Evolutionary conservation across 1,140 invertebrate species (phyloP), one percentile per base, ranked within the genome.

Genomic region (Scaptomyza montana): DNA sequence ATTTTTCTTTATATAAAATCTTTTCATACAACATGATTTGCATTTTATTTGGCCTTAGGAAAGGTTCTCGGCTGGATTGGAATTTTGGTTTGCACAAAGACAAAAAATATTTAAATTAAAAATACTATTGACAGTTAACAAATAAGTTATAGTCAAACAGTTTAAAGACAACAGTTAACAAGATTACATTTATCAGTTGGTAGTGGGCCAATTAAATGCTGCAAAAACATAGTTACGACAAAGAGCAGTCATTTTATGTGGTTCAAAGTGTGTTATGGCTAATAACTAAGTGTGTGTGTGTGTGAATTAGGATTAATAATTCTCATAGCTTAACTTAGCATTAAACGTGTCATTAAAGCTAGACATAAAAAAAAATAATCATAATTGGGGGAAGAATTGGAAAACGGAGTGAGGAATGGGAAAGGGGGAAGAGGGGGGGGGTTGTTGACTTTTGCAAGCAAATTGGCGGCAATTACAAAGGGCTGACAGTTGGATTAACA

Each of bases 281-380:
- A 64, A 25, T 2, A 12, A 54, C 53, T 56, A 63, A 53, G 7
- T 33, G 25, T 46, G 16, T 21, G 10, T 19, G 13, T 21, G 33
- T 46, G 54, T 69, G 61, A 61, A 73, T 82, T 86, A 86, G 87
- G 49, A 82, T 89, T 86, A 86, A 86, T 86, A 82, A 86, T 87
- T 86, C 82, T 82, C 84, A 82, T 82, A 89, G 76, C 79, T 82
- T 78, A 89, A 78, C 75, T 87, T 81, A 66, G 71, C 61, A 81
- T 79, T 75, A 66, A 65, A 75, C 49, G 65, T 45, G 53, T 71
- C 67, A 78, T 85, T 85, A 87, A 81, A 87, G 63, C 81, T 85
- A 85, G 63, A 72, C 70, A 68, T 85, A 87, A 56, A 87, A 86
- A 62, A 74, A 73, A 66, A 74, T 86, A 80, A 85, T 74, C 56